A percentile compares a stretch with the other conserved stretches of the same genome.
phyloP scores from a whole-genome alignment of 2,888 invertebrate genomes.

The Oscheius onirici region DNA sequence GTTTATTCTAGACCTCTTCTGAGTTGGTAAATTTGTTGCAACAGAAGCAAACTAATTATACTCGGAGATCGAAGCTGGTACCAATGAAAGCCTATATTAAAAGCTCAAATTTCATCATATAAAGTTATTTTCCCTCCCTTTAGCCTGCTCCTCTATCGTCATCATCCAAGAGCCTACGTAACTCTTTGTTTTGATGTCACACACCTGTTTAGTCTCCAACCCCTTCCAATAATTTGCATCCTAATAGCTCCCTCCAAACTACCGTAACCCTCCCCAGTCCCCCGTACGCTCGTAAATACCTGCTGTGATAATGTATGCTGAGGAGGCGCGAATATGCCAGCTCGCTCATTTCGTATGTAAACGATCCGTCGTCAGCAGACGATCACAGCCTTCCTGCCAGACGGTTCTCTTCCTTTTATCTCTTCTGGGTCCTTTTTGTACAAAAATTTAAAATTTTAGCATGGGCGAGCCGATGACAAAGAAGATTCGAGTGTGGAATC shows the following conservation, averaged over 20 bases:
- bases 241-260: background rate
- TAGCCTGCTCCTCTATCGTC: background rate
- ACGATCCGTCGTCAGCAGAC: slow-evolving; percentile 27
- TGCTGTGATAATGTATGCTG: slow-evolving; percentile 37
- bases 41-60: too few relatives aligned
- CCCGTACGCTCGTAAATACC: slow-evolving; percentile 32
- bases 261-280: background rate
- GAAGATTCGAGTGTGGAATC: slow-evolving; percentile 61
- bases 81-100: too few relatives aligned
- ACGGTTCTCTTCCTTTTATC: slow-evolving; percentile 15
- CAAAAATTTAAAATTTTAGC: background rate
- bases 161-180: background rate
- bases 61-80: too few relatives aligned
- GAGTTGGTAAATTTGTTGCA: too few relatives aligned
- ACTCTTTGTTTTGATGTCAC: background rate
- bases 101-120: too few relatives aligned
- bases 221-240: background rate
- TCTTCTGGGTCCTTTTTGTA: background rate
- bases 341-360: slow-evolving; percentile 34
- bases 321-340: slow-evolving; percentile 33
- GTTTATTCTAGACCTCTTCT: too few relatives aligned
- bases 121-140: background rate
- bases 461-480: slow-evolving; percentile 58
- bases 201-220: background rate
- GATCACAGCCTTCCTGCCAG: slow-evolving; percentile 14